A percentile compares a stretch with the other conserved stretches of the same genome.
Conservation (phyloP, 2,797 vertebrate species). For the Pseudochirops cupreus region DNA sequence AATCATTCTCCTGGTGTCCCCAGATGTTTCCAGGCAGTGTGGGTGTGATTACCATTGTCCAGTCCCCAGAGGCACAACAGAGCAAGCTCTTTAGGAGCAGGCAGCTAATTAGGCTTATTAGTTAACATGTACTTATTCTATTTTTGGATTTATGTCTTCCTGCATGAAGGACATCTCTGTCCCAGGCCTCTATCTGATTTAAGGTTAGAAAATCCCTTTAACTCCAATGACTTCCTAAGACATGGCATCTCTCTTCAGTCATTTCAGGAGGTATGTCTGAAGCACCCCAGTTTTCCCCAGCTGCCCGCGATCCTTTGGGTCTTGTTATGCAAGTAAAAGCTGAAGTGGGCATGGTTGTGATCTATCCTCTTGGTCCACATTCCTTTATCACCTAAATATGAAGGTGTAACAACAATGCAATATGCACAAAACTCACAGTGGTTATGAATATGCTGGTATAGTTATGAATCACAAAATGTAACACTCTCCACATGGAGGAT, state of each 20-base stretch:
- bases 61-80: not conserved
- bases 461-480: too few relatives aligned
- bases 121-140: not conserved
- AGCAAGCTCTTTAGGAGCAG: not conserved
- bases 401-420: not conserved
- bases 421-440: too few relatives aligned
- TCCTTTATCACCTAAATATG: not conserved
- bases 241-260: not conserved
- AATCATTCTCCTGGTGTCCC: not conserved
- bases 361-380: not conserved
- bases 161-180: not conserved
- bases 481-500: too few relatives aligned
- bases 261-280: not conserved
- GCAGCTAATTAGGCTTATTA: too few relatives aligned
- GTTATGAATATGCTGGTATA: too few relatives aligned
- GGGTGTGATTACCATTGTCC: not conserved
- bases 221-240: not conserved
- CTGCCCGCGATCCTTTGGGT: not conserved
- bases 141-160: not conserved
- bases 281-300: not conserved
- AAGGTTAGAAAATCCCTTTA: not conserved
- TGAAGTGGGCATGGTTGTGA: not conserved
- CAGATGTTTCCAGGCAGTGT: not conserved
- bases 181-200: not conserved
- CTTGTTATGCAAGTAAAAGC: not conserved